A percentile compares a stretch with the other conserved stretches of the same genome.
Evolutionary conservation across 2,888 invertebrate genomes (phyloP).

Genomic region (Amaurobius ferox): DNA sequence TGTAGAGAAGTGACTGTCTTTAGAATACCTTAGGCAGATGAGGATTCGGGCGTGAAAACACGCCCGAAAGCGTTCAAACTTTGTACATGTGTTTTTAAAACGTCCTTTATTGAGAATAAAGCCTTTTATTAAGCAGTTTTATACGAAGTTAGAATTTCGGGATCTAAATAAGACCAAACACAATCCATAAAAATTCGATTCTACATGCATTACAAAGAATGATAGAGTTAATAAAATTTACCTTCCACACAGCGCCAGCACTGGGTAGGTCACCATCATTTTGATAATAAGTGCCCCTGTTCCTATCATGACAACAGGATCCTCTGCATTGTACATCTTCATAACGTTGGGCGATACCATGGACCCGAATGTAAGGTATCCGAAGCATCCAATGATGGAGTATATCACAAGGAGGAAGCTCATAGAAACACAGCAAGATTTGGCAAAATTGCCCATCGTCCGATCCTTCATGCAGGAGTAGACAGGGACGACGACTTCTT

Average conservation of each 20-base stretch:
- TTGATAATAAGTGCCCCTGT: slow-evolving; percentile 80
- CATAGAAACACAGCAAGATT: slow-evolving; percentile 79
- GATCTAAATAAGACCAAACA: too few species aligned
- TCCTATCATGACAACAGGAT: slow-evolving; percentile 78
- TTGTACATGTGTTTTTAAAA: too few species aligned
- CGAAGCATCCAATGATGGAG: slow-evolving; percentile 80
- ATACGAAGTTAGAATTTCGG: too few species aligned
- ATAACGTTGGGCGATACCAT: slow-evolving; percentile 81
- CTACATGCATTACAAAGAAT: too few species aligned
- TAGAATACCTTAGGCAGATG: too few species aligned
- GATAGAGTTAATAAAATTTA: slow-evolving; percentile 76
- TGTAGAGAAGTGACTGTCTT: too few species aligned
- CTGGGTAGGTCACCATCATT: slow-evolving; percentile 81
- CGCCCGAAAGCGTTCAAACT: too few species aligned
- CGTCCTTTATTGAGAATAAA: too few species aligned
- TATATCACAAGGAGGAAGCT: slow-evolving; percentile 79
- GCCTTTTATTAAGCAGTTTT: too few species aligned
- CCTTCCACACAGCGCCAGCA: slow-evolving; percentile 82
- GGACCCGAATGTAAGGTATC: slow-evolving; percentile 82
- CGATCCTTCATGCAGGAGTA: slow-evolving; percentile 81
- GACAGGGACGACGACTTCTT: slow-evolving; percentile 82
- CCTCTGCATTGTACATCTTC: slow-evolving; percentile 78
- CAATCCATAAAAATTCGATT: too few species aligned
- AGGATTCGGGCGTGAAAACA: too few species aligned
- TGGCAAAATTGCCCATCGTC: slow-evolving; percentile 79